Base-by-base conservation (phyloP, 2,797 vertebrate genomes). In the Monodelphis domestica region DNA sequence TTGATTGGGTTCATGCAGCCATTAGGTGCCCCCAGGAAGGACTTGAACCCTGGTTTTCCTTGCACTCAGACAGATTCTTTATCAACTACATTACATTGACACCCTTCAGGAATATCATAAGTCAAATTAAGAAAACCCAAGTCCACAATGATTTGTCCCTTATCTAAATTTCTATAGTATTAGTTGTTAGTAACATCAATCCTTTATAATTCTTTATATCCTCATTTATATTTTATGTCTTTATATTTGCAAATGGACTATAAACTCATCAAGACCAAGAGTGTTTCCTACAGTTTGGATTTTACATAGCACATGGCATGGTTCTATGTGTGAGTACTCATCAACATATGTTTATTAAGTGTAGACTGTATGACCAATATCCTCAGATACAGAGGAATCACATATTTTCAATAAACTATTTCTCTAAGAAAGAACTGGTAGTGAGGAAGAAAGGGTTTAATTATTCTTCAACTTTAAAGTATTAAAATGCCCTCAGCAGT, bases 401-500 rank as follows among this genome's bases (percentile, higher is more conserved):
- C 70, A 78, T n/a, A 94, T 87, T 88, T 28, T 93, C 38, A 92
- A 90, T 92, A 45, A 95, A 28, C 24, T 88, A 53, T 94, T 15
- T 59, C 63, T 93, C 89, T 90, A 45, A 4, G 51, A 90, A 56
- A 89, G 38, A 92, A 94, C 51, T 30, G 53, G 91, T 56, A 87
- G 57, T 90, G 88, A 93, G 51, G 93, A 95, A 52, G 54, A 24
- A 95, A 92, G 90, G 78, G 56, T 91, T 91, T 93, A 91, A 87
- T 94, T 52, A 89, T 91, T 91, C 95, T 91, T 91, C 0, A 94
- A 93, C 63, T 91, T 95, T 90, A 93, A 90, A 92, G 30, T 92
- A 89, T 95, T 94, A 94, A 97, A 96, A 91, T 91, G 54, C 52
- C 50, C 89, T 96, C 87, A 92, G 91, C 50, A 91, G 55, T 53